A percentile compares a stretch with the other conserved stretches of the same genome.
Conservation (phyloP, 1,140 invertebrate genomes). For the Pogonomyrmex californicus region DNA sequence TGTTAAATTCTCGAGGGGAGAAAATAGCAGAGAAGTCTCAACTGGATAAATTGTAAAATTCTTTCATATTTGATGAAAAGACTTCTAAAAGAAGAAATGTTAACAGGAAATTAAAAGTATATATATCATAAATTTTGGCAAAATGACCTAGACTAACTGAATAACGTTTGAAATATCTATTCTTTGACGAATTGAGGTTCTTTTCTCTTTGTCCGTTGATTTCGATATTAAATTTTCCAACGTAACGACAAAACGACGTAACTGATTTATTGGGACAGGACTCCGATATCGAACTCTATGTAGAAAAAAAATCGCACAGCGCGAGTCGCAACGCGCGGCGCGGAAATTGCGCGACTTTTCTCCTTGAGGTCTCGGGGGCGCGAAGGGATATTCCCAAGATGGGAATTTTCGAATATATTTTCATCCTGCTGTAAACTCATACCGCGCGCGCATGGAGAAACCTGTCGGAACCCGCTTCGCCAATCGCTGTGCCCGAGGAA, state of each 20-base stretch:
- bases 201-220: constrained; percentile 17
- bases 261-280: constrained; percentile 55
- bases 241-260: constrained; percentile 40
- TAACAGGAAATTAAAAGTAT: constrained; percentile 29
- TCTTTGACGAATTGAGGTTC: constrained; percentile 17
- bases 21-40: constrained; percentile 9
- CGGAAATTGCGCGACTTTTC: constrained; percentile 59
- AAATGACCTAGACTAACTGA: background rate
- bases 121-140: constrained; percentile 11
- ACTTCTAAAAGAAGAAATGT: background rate
- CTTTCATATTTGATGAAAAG: background rate
- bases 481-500: constrained; percentile 21
- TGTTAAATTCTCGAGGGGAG: constrained; percentile 9
- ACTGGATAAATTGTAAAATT: background rate
- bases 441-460: constrained; percentile 2
- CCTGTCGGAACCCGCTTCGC: constrained; percentile 34
- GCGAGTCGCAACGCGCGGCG: constrained; percentile 16
- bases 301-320: constrained; percentile 25
- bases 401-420: constrained; percentile 58
- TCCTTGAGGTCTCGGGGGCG: constrained; percentile 17
- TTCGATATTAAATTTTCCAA: constrained; percentile 55
- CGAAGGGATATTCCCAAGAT: constrained; percentile 41
- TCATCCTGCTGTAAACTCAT: constrained; percentile 51
- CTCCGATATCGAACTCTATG: constrained; percentile 41
- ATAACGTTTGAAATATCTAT: background rate